Percentiles rank a stretch among this genome's conserved stretches.
phyloP scores from a whole-genome alignment of 2,888 invertebrate species.

The Heliconius ismenius region DNA sequence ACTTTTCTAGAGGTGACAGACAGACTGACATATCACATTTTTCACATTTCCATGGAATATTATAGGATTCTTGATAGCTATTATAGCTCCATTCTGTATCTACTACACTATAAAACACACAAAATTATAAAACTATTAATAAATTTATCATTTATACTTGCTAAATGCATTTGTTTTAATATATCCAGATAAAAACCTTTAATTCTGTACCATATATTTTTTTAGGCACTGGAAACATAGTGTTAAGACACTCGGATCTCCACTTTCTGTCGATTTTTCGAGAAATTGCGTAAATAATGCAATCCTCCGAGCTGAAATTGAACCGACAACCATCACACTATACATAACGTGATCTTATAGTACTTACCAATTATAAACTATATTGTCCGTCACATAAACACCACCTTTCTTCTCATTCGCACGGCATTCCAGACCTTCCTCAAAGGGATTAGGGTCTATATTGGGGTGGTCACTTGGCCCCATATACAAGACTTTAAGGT shows the following conservation, averaged over 20 bases:
- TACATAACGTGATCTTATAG: no score
- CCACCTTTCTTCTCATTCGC: constrained; percentile 90
- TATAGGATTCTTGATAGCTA: constrained; percentile 82
- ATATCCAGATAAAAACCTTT: no score
- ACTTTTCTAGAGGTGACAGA: constrained; percentile 85
- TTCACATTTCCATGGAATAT: constrained; percentile 87
- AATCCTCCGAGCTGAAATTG: no score
- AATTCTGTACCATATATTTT: no score
- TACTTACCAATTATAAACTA: constrained; percentile 86
- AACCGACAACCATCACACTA: no score
- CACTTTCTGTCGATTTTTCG: no score
- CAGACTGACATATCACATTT: constrained; percentile 84
- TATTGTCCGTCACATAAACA: constrained; percentile 88
- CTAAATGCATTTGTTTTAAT: no score
- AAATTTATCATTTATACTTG: no score
- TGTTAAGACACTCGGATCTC: no score
- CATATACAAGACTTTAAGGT: constrained; percentile 88
- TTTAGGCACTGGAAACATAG: no score
- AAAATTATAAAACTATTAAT: not conserved
- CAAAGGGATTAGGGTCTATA: constrained; percentile 87
- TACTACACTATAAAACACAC: constrained; percentile 76
- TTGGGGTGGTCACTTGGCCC: constrained; percentile 71
- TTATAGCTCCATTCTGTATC: constrained; percentile 86
- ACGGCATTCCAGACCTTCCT: constrained; percentile 81
- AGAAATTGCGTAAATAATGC: no score